Evolutionary conservation across 2,113 vertebrate species (phyloP), one percentile per base, ranked within the genome.

Genomic region (Microcebus griseorufus): DNA sequence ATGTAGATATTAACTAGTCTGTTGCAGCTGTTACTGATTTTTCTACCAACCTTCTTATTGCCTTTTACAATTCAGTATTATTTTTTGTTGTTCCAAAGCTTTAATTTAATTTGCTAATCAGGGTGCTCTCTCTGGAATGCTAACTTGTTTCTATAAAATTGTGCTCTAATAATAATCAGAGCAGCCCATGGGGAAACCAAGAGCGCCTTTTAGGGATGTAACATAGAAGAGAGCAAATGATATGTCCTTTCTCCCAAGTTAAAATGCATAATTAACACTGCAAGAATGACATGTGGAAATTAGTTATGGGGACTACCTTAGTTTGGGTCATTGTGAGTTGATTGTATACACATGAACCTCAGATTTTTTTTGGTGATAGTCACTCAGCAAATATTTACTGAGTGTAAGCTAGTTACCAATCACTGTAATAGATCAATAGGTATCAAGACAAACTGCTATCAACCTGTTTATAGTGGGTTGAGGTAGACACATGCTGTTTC

Each of bases 101-200:
- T 90, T 51, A 91, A 62, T 62, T 62, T 55, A 58, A 39, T 53
- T 69, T 96, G 84, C 58, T 89, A 94, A 88, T 67, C 51, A 72
- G 51, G 65, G 58, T 92, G 34, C 51, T 70, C 53, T 88, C 92
- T 95, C 95, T 87, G 73, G 94, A 12, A 80, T 96, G 73, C 93
- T 96, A 17, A 22, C 5, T 67, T 69, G 45, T 58, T 93, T 96
- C 70, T 95, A 4, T 83, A 10, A 93, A 70, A 69, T 75, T 92
- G 32, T 39, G 11, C 58, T 75, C 1, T 67, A 53, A 22, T 76
- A 60, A 67, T 73, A 70, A 58, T 82, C 81, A 93, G 69, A 20
- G 29, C 42, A 90, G 64, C 42, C 73, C 37, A 18, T 55, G 18
- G 88, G 64, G 23, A 11, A 90, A 82, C 48, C 18, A 81, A 67